phyloP scores from a whole-genome alignment of 1,140 invertebrate species.

The Pristionchus pacificus region DNA sequence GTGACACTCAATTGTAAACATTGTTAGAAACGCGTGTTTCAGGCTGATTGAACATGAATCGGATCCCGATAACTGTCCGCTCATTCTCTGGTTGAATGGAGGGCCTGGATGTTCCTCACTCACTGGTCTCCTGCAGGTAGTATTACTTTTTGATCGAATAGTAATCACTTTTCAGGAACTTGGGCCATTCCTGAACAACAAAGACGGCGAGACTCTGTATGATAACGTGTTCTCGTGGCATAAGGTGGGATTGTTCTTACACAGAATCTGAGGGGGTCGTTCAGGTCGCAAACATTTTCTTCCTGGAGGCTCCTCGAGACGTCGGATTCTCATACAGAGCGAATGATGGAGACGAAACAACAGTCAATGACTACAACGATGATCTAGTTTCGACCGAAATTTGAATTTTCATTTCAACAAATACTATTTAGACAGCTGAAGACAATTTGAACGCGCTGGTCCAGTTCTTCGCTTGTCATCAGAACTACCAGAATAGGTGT shows the following conservation, averaged over 20 bases:
- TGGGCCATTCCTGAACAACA: conserved; percentile 60
- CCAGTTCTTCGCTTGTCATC: conserved; percentile 62
- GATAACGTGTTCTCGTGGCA: conserved; percentile 50
- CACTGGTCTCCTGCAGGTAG: conserved; percentile 61
- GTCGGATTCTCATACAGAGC: conserved; percentile 58
- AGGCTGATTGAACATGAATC: conserved; percentile 41
- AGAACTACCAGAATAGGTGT: conserved; percentile 59
- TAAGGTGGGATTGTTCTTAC: no score
- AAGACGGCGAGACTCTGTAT: conserved; percentile 58
- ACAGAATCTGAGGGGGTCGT: no score
- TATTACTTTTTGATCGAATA: no score
- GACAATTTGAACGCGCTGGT: conserved; percentile 61
- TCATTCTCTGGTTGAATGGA: conserved; percentile 65
- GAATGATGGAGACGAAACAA: neutral
- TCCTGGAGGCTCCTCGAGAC: conserved; percentile 63
- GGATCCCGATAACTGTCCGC: conserved; percentile 37
- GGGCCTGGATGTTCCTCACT: conserved; percentile 64
- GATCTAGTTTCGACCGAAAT: neutral
- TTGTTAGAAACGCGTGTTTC: no score
- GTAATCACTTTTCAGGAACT: no score
- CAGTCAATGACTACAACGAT: neutral
- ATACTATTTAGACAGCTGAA: conserved; percentile 37
- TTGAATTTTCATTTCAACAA: neutral
- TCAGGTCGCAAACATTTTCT: conserved; percentile 71
- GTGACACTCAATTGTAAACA: no score